Conservation (phyloP, 35 echinoderm and acorn worm species). For the Eucidaris tribuloides region DNA sequence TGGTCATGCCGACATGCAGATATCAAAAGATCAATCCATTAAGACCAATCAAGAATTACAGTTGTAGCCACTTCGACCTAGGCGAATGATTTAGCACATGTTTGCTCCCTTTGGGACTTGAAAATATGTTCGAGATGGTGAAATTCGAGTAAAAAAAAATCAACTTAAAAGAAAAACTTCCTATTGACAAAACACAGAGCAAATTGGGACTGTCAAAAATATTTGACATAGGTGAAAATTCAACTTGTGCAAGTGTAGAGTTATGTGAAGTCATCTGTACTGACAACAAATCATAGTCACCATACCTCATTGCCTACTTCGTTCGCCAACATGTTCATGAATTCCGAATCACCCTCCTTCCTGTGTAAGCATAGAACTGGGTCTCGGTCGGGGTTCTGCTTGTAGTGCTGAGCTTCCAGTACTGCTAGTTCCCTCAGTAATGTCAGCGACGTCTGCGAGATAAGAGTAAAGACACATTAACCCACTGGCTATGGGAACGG, state of each 20-base stretch:
- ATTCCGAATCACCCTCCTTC: conserved; percentile 88
- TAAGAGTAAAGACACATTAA: too few species aligned
- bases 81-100: too few species aligned
- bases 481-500: too few species aligned
- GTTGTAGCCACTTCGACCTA: too few species aligned
- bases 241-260: neutral
- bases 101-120: too few species aligned
- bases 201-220: too few species aligned
- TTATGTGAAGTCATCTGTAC: neutral
- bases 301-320: conserved; percentile 76
- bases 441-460: neutral
- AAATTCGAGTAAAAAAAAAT: too few species aligned
- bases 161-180: too few species aligned
- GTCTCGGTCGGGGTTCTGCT: conserved; percentile 55
- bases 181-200: too few species aligned
- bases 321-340: conserved; percentile 93
- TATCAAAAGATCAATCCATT: neutral
- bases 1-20: too few species aligned
- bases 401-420: conserved; percentile 66
- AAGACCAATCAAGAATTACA: neutral
- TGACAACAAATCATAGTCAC: neutral
- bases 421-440: conserved; percentile 74
- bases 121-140: too few species aligned
- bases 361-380: conserved; percentile 58
- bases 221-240: too few species aligned